Base-by-base conservation (phyloP, 2,113 vertebrate species). In the Albula glossodonta region DNA sequence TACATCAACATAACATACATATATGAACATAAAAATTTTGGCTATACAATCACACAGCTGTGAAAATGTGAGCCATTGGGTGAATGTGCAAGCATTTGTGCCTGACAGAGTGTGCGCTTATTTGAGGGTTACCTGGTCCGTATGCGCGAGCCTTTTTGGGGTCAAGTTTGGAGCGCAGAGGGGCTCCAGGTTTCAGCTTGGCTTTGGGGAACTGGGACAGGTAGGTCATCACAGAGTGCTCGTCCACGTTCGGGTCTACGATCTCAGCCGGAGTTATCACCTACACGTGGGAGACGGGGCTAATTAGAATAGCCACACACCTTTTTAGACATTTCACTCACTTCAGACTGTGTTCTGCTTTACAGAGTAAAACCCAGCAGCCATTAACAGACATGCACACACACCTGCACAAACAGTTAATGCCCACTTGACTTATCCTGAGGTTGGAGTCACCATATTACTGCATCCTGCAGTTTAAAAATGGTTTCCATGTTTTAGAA, bases 161-260 rank as follows among this genome's bases (percentile, higher is more conserved):
- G 90, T 97, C 96, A 87, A 97, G 94, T 81, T 97, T 97, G 81
- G 97, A 96, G 86, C 96, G 97, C 48, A 97, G 93, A 87, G 97
- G 96, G 77, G 96, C 96, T 81, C 96, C 96, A 7, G 96, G 96
- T 89, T 97, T 97, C 90, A 97, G 94, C 81, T 97, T 97, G 88
- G 96, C 96, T 93, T 97, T 97, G 84, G 97, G 97, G 90, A 97
- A 97, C 93, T 97, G 96, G 70, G 96, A 97, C 81, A 96, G 89
- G 90, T 97, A 96, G 31, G 95, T 97, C 96, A 96, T 96, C 77
- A 96, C 95, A 0, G 95, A 96, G 86, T 95, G 95, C 63, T 97
- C 96, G 85, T 97, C 96, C 85, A 95, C 95, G 83, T 94, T 91
- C 0, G 94, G 95, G 90, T 97, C 94, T 87, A 96, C 95, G 88